Evolutionary conservation across 1,140 invertebrate species (phyloP), one percentile per base, ranked within the genome.

Genomic region (Ctenoplectra terminalis): DNA sequence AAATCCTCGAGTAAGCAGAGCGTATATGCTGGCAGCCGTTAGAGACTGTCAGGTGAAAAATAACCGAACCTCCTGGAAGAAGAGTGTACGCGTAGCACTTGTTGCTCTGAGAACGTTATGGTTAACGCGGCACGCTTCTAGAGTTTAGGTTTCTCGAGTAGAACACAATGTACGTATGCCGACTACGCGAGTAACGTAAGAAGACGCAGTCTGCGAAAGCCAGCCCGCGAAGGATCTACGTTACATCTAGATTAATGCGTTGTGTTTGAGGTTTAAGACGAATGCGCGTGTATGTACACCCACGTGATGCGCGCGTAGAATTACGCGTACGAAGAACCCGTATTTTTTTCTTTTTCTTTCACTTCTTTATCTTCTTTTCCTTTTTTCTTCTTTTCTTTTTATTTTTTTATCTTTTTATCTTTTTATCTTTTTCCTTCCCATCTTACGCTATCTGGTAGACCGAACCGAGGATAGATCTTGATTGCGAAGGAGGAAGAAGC

Each of bases 1-100:
- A 92, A 91, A 92, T 88, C 84, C 61, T 46, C 54, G 23, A 34
- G 82, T 86, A 91, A 90, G 89, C 90, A 92, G 90, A 90, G 83
- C 89, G 88, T 91, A 87, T 20, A 71, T 26, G n/a, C 31, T 29
- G 31, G 31, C 54, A 71, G 67, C 67, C 67, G 48, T 37, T 71
- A 71, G 50, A 37, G 23, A 6, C 23, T 20, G 60, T 8, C 17
- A 8, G 60, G 6, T 70, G 67, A 52, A 70, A 70, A 70, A 50
- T 50, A 48, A 34, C 5, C 9, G 48, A 34, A 52, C 20, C 4
- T 70, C 23, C 52, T 1, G 46, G 13, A 26, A 37, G 50, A 54
- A 9, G 48, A 31, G 9, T 11, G 48, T 17, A 13, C n/a, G 9
- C 13, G 37, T 26, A 64, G 37, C 26, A 26, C 17, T 72, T 54